Percentiles rank a stretch among this genome's conserved stretches.
phyloP scores from a whole-genome alignment of 2,113 vertebrate genomes.

The Nannobrachium achirus region DNA sequence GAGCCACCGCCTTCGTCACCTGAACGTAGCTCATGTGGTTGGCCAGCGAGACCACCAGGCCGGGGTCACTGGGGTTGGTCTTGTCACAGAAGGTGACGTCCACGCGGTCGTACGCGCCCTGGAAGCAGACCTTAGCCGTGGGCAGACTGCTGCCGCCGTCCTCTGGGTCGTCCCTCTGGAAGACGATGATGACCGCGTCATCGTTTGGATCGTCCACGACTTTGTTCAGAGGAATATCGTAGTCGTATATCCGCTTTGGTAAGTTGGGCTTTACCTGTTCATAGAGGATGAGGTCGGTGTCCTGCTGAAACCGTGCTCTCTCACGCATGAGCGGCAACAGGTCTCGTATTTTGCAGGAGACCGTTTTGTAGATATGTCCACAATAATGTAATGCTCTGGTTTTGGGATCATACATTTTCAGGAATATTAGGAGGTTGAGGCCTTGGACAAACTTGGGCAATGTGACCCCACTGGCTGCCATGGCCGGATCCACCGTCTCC shows the following conservation, averaged over 20 bases:
- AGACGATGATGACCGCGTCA: slow-evolving; percentile 96
- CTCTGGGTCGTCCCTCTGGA: slow-evolving; percentile 98
- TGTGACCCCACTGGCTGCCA: no score
- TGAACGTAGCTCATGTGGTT: slow-evolving; percentile 99
- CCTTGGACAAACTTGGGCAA: no score
- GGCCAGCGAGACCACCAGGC: slow-evolving; percentile 97
- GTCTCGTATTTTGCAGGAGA: slow-evolving; percentile 99
- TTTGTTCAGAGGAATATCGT: slow-evolving; percentile 98
- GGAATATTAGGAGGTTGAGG: no score
- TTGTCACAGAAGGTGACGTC: slow-evolving; percentile 99
- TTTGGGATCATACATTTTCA: no score
- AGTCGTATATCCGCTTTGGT: slow-evolving; percentile 99
- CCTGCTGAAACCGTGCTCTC: slow-evolving; percentile 99
- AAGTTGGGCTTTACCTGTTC: slow-evolving; percentile 99
- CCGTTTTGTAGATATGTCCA: slow-evolving; percentile 94
- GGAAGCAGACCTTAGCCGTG: slow-evolving; percentile 97
- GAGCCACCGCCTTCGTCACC: slow-evolving; percentile 98
- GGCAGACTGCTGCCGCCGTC: slow-evolving; percentile 96
- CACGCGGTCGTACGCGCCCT: slow-evolving; percentile 96
- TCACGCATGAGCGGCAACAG: slow-evolving; percentile 99
- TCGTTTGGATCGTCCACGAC: slow-evolving; percentile 99
- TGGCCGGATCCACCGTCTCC: no score
- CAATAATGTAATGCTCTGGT: no score
- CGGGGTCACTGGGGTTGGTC: slow-evolving; percentile 98
- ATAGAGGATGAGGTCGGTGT: slow-evolving; percentile 99